These are phyloP conservation scores for Synchiropus splendidus DNA, from an alignment of 2,113 vertebrate species.

Conservation along the genomic window DNA sequence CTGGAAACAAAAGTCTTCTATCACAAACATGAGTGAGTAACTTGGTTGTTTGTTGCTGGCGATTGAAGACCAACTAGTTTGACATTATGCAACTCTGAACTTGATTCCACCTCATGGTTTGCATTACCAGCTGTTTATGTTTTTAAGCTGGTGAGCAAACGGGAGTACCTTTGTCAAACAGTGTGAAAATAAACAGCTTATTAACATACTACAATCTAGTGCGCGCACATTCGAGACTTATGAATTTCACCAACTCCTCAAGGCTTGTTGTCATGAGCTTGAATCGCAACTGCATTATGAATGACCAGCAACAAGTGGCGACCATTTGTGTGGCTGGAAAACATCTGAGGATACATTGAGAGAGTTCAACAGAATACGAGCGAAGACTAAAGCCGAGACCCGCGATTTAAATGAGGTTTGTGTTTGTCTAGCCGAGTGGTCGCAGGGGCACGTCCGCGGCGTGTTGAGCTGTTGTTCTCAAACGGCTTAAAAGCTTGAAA, in stretches of 20 bases:
- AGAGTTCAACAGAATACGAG: not conserved
- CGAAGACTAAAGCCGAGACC: not conserved
- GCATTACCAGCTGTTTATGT: too few species aligned
- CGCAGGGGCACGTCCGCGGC: constrained; percentile 12
- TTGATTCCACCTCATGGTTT: too few species aligned
- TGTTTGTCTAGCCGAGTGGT: constrained; percentile 13
- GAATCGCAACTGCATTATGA: constrained; percentile 27
- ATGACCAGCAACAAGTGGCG: constrained; percentile 53
- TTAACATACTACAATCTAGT: too few species aligned
- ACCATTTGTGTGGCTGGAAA: too few species aligned
- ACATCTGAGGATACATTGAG: too few species aligned
- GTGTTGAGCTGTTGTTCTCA: constrained; percentile 45
- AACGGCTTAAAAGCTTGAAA: constrained; percentile 1
- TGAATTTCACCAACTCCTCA: not conserved
- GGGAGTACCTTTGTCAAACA: too few species aligned
- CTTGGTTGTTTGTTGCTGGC: not conserved
- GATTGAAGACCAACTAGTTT: too few species aligned
- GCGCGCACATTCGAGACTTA: too few species aligned
- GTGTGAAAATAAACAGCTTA: too few species aligned
- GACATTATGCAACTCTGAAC: too few species aligned
- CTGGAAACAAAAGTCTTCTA: not conserved
- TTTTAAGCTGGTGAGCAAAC: too few species aligned
- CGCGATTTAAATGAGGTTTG: not conserved
- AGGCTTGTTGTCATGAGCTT: constrained; percentile 16
- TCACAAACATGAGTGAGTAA: too few species aligned